Base-by-base conservation (phyloP, 2,888 invertebrate genomes). In the Romanomermis culicivorax region DNA sequence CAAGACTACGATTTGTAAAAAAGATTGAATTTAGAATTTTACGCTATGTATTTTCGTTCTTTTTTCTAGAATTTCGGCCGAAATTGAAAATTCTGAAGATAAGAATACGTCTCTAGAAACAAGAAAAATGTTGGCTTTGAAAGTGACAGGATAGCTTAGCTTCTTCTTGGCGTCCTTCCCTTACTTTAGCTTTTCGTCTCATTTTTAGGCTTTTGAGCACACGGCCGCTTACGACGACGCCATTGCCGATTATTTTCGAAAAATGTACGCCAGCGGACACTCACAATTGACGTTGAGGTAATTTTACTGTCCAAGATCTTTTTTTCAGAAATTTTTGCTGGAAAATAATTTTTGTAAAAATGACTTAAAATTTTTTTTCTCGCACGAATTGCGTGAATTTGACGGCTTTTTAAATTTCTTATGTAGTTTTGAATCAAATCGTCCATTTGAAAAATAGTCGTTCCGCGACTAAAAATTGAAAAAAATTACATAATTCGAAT, bases 191-290 rank as follows among this genome's bases (percentile, higher is more conserved):
- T 36, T 36, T 36, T 36, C 36, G 36, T 7, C 36, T 36, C 36
- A 36, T 29, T 59, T 59, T 24, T 86, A 93, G 74, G 95, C 95
- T 0, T 97, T 97, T 69, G 88, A 86, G 1, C 89, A 91, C 69
- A 97, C 95, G 0, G 81, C 89, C 0, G 80, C 83, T 55, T 97
- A 97, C 69, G 95, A 97, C 71, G 77, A 79, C 54, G 85, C 87
- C 42, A 95, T 97, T 63, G 82, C 89, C 0, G 85, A 91, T 69
- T 95, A 87, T 69, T 91, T 93, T 76, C 81, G 93, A 14, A 83
- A 83, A 67, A 81, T 88, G 69, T 93, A 84, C 70, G 82, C 84
- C 1, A 70, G 76, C 2, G 80, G 80, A 1, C 74, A 77, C 1
- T 80, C 36, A 17, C 36, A 36, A 17, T 23, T 60, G 58, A 17